Evolutionary conservation across 2,888 invertebrate genomes (phyloP), one percentile per base, ranked within the genome.

Genomic region (Ornithoptera priamus): DNA sequence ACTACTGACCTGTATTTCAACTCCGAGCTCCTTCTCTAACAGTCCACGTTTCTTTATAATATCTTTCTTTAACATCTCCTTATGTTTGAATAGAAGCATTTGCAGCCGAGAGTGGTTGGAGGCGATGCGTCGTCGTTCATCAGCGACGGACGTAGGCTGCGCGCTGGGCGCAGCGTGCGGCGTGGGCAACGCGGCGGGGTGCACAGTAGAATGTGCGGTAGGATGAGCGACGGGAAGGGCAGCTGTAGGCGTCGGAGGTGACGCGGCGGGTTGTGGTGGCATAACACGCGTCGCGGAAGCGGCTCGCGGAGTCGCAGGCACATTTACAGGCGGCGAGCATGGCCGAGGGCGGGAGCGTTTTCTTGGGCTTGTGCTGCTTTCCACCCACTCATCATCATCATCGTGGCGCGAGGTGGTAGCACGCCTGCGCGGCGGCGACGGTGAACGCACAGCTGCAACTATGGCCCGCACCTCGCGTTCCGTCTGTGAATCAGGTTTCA

Each of bases 21-120:
- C 95, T 79, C 97, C 97, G 70, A 99, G 93, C 84, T 97, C 97
- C 78, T 97, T 97, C 82, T 98, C 98, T 69, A 99, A 94, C 20
- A 97, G 89, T 1, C 97, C 97, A 75, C 99, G 93, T 83, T 98
- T 98, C 80, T 97, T 96, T 73, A 98, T 94, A 74, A 99, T 99
- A 80, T 98, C 98, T 82, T 97, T 98, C 86, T 98, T 98, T 63
- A 99, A 94, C 77, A 96, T 92, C 85, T 98, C 98, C 83, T 98
- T 98, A 80, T 98, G 98, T 78, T 97, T 95, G 85, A 96, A 96
- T 30, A 98, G 93, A 57, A 96, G 92, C 82, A 96, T 95, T 83
- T 96, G 95, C 73, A 96, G 94, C 76, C 94, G 93, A 17, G 93
- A 94, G 83, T 88, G 93, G 75, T 86, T 94, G 80, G 92, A 92